Evolutionary conservation across 1,140 invertebrate species (phyloP).

Genomic region (Lepidurus apus): DNA sequence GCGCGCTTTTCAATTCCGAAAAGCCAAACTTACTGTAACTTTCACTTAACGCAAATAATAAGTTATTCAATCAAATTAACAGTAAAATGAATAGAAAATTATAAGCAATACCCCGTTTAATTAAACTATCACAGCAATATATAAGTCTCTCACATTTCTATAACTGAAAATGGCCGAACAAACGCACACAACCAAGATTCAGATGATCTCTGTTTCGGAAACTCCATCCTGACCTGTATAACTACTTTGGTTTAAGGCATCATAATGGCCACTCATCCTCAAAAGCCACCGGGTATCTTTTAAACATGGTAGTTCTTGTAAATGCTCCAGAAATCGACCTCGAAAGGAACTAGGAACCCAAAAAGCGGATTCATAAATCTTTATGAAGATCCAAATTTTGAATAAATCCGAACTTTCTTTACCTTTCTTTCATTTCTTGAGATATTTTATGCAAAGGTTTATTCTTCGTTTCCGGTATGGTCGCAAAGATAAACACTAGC

Average conservation of each 20-base stretch:
- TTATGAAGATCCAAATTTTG: neutral
- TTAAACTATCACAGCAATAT: neutral
- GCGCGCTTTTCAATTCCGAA: no score
- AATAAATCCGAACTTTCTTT: neutral
- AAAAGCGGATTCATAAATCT: neutral
- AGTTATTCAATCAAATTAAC: neutral
- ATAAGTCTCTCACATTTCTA: neutral
- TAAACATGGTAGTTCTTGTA: conserved; percentile 29
- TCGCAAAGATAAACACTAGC: conserved; percentile 44
- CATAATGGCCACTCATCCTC: conserved; percentile 26
- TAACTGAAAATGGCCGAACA: neutral
- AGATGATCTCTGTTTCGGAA: neutral
- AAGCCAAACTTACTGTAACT: no score
- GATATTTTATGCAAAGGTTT: conserved; percentile 47
- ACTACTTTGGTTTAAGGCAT: conserved; percentile 23
- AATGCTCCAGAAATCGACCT: conserved; percentile 24
- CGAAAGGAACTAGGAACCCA: conserved; percentile 23
- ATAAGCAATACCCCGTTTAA: neutral
- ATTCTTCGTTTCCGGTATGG: conserved; percentile 50
- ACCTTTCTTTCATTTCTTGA: conserved; percentile 41
- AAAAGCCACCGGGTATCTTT: conserved; percentile 28
- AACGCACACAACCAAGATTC: neutral
- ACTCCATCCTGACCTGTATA: neutral
- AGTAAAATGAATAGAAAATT: neutral
- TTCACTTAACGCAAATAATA: neutral